Percentiles rank a stretch among this genome's conserved stretches.
These are phyloP conservation scores for Pollenia amentaria DNA, from an alignment of 2,888 invertebrate species.

Conservation along the genomic window DNA sequence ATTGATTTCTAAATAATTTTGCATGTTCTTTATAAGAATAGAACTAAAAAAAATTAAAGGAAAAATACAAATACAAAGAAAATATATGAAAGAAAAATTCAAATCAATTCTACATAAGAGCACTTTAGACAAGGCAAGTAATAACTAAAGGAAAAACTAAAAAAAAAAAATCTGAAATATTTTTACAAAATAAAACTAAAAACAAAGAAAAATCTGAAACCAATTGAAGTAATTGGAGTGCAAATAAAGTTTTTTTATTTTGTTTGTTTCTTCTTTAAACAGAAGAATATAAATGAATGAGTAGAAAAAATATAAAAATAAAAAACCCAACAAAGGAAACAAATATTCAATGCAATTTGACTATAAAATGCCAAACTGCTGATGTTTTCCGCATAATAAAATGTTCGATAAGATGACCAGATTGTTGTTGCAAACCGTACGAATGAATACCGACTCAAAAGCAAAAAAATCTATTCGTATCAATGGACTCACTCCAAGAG, in stretches of 20 bases:
- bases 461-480: constrained; percentile 6
- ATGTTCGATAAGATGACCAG: constrained; percentile 62
- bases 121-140: constrained; percentile 54
- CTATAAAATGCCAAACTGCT: constrained; percentile 67
- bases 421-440: constrained; percentile 48
- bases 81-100: not conserved
- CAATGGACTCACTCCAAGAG: constrained; percentile 41
- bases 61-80: not conserved
- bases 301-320: not conserved
- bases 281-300: constrained; percentile 41
- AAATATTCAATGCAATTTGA: constrained; percentile 66
- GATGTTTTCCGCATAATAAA: constrained; percentile 69
- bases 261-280: not conserved
- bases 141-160: constrained; percentile 34
- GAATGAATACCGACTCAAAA: not conserved
- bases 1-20: constrained; percentile 46
- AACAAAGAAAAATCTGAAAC: constrained; percentile 61
- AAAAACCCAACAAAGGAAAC: constrained; percentile 41
- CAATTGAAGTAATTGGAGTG: constrained; percentile 72
- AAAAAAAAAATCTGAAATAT: not conserved
- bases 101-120: constrained; percentile 49
- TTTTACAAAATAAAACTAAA: not conserved
- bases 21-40: not conserved
- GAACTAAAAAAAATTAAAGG: not conserved
- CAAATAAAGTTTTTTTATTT: constrained; percentile 55